Conservation (phyloP, 2,888 invertebrate genomes). For the Scrobipalpa atriplicella region DNA sequence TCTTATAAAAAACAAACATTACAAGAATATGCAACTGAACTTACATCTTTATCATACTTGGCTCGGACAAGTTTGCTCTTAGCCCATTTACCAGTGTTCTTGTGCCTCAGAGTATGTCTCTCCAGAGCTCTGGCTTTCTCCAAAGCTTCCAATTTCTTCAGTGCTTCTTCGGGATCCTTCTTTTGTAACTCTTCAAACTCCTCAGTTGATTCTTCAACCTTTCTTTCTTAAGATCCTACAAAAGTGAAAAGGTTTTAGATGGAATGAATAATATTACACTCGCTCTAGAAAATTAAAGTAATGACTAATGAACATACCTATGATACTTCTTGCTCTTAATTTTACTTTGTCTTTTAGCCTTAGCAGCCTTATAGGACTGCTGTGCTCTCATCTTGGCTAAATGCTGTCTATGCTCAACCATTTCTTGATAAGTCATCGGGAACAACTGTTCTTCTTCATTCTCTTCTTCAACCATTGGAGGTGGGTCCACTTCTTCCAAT, state of each 20-base stretch:
- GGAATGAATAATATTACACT: constrained; percentile 20
- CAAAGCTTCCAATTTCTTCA: constrained; percentile 92
- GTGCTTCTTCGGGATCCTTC: constrained; percentile 93
- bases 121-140: constrained; percentile 94
- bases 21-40: background rate
- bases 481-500: constrained; percentile 83
- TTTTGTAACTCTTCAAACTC: constrained; percentile 95
- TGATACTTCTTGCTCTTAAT: constrained; percentile 98
- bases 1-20: background rate
- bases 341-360: constrained; percentile 94
- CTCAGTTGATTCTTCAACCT: constrained; percentile 90
- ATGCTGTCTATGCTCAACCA: constrained; percentile 90
- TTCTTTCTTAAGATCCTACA: constrained; percentile 88
- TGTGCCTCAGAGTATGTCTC: constrained; percentile 94
- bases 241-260: constrained; percentile 50
- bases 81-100: constrained; percentile 98
- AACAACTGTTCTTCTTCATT: constrained; percentile 81
- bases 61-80: constrained; percentile 91
- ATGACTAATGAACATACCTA: constrained; percentile 65
- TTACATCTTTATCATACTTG: constrained; percentile 95
- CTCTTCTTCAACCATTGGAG: constrained; percentile 62
- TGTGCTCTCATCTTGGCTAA: constrained; percentile 92
- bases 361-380: constrained; percentile 94
- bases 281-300: too few relatives aligned
- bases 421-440: constrained; percentile 90